Conservation (phyloP, 2,888 invertebrate genomes). For the Camponotus fellah region DNA sequence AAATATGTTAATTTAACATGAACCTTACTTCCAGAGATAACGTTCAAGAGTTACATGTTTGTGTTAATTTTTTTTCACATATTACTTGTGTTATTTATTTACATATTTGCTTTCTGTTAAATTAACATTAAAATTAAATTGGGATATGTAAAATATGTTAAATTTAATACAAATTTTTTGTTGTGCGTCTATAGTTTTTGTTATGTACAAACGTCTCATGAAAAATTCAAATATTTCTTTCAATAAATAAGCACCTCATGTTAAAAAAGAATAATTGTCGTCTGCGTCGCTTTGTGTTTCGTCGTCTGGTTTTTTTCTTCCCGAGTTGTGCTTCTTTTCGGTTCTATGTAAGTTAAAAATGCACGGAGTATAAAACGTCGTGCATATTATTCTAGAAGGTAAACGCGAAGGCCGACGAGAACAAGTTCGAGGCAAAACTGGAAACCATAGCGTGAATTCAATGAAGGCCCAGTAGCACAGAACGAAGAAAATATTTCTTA, state of each 20-base stretch:
- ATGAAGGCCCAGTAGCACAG: conserved; percentile 46
- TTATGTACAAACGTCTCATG: not conserved
- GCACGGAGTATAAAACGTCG: not conserved
- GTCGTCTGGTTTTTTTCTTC: not conserved
- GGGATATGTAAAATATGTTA: too few relatives aligned
- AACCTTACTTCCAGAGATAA: too few relatives aligned
- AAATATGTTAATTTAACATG: too few relatives aligned
- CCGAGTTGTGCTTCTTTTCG: not conserved
- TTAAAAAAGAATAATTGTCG: not conserved
- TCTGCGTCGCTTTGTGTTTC: not conserved
- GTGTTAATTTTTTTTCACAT: too few relatives aligned
- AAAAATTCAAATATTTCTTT: conserved; percentile 23
- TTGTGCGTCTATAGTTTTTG: not conserved
- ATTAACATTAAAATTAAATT: too few relatives aligned
- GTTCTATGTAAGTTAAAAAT: conserved; percentile 15
- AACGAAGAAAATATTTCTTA: not conserved
- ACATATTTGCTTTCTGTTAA: too few relatives aligned
- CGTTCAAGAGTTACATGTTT: too few relatives aligned
- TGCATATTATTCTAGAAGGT: conserved; percentile 59
- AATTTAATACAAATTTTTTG: too few relatives aligned
- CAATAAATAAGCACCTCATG: not conserved
- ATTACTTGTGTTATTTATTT: too few relatives aligned
- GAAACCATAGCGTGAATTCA: conserved; percentile 65
- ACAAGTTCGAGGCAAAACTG: conserved; percentile 68
- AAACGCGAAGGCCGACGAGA: conserved; percentile 69